Evolutionary conservation across 2,113 vertebrate species (phyloP).

Genomic region (Salvator merianae): DNA sequence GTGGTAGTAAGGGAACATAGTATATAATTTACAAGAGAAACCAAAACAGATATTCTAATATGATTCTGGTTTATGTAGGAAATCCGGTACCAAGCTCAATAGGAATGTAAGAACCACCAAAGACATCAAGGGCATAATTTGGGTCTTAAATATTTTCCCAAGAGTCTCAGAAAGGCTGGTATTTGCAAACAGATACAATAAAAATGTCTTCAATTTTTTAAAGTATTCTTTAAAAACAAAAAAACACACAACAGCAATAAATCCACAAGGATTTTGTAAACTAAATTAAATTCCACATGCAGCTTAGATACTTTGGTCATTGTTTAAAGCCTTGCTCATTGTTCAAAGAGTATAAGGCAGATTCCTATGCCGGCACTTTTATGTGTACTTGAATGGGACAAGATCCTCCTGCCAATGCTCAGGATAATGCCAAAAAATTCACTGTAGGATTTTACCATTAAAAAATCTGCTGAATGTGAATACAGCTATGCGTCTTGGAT

Average conservation of each 20-base stretch:
- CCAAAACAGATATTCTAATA: conserved; percentile 12
- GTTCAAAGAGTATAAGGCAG: too few relatives aligned
- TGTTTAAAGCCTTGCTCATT: background rate
- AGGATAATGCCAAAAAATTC: too few relatives aligned
- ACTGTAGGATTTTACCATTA: too few relatives aligned
- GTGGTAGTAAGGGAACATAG: conserved; percentile 20
- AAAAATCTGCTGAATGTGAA: too few relatives aligned
- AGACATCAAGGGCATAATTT: background rate
- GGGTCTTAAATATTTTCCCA: background rate
- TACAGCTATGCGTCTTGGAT: too few relatives aligned
- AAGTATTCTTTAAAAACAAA: background rate
- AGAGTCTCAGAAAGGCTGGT: background rate
- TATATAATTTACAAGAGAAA: conserved; percentile 18
- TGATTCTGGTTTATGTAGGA: conserved; percentile 18
- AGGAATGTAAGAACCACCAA: background rate
- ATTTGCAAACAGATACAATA: background rate
- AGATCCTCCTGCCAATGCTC: too few relatives aligned
- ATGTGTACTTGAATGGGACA: background rate
- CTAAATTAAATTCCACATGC: background rate
- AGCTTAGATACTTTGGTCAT: background rate
- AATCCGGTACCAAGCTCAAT: conserved; percentile 2
- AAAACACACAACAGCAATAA: background rate
- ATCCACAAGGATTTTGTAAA: background rate
- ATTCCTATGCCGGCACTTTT: too few relatives aligned
- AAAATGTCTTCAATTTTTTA: background rate